phyloP scores from a whole-genome alignment of 2,888 invertebrate genomes.

The Drosophila pseudotakahashii region DNA sequence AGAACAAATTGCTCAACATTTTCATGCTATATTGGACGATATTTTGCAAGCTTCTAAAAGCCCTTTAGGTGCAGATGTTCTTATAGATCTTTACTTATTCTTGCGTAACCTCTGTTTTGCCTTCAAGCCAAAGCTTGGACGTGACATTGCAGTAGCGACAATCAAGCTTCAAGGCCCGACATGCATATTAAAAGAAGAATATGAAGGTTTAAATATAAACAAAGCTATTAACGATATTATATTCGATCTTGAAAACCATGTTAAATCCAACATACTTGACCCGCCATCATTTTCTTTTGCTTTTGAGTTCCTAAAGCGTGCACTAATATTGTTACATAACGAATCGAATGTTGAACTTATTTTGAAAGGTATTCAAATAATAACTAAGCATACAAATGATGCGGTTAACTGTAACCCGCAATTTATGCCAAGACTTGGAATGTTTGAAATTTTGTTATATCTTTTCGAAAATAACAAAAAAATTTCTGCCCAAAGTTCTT shows the following conservation, averaged over 20 bases:
- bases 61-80: conserved; percentile 90
- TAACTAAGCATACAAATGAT: conserved; percentile 86
- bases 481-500: conserved; percentile 91
- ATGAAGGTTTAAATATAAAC: conserved; percentile 90
- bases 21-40: conserved; percentile 76
- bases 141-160: conserved; percentile 89
- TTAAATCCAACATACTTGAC: conserved; percentile 64
- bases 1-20: conserved; percentile 79
- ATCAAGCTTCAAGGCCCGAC: conserved; percentile 91
- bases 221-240: conserved; percentile 88
- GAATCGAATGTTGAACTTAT: conserved; percentile 86
- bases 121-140: conserved; percentile 85
- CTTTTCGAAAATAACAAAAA: conserved; percentile 91
- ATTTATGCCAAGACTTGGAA: conserved; percentile 91
- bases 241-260: conserved; percentile 85
- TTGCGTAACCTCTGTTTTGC: conserved; percentile 87
- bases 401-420: conserved; percentile 87
- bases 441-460: conserved; percentile 91
- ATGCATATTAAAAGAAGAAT: conserved; percentile 90
- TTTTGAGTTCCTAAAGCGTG: conserved; percentile 90
- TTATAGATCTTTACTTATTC: conserved; percentile 87
- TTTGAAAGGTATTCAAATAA: conserved; percentile 87
- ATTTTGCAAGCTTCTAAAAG: conserved; percentile 87
- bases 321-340: conserved; percentile 85
- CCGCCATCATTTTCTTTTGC: conserved; percentile 93